Evolutionary conservation across 2,888 invertebrate species (phyloP), one percentile per base, ranked within the genome.

Genomic region (Philereme transversata): DNA sequence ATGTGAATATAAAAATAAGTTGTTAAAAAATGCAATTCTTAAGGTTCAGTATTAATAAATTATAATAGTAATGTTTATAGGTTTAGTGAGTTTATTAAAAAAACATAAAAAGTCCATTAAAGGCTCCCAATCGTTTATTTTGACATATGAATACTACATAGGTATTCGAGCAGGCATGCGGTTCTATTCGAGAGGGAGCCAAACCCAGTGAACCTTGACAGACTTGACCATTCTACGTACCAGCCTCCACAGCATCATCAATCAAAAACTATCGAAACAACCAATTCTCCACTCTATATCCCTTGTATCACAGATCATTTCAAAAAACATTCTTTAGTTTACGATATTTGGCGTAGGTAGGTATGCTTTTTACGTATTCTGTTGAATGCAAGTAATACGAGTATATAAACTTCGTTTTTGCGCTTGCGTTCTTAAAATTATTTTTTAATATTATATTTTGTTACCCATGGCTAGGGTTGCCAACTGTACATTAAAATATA

Each of bases 361-460:
- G 46, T 7, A n/a, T 34, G 43, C 9, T 36, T 9, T 9, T 22
- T n/a, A 44, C 43, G 44, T 7, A 44, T 34, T n/a, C n/a, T n/a
- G n/a, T n/a, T n/a, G n/a, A n/a, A n/a, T n/a, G n/a, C n/a, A n/a
- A n/a, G n/a, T n/a, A n/a, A n/a, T n/a, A n/a, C 41, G 58, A 50
- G 61, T 62, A 58, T 55, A 55, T 54, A 60, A 64, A 58, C 22
- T 49, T 52, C 38, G 47, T 64, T 61, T 61, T 64, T 64, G 54
- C 49, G 10, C 11, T 5, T 44, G 36, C 36, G 53, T 6, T 38
- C 38, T 56, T 44, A 43, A 22, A 22, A 22, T 22, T 22, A 2
- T 22, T 22, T 22, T 22, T 22, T 22, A 1, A 1, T 22, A 22
- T 22, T 22, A 22, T 2, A 22, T 22, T 22, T 22, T 22, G 22